A percentile compares a stretch with the other conserved stretches of the same genome.
Evolutionary conservation across 2,888 invertebrate species (phyloP).

Genomic region (Pasiphila rectangulata): DNA sequence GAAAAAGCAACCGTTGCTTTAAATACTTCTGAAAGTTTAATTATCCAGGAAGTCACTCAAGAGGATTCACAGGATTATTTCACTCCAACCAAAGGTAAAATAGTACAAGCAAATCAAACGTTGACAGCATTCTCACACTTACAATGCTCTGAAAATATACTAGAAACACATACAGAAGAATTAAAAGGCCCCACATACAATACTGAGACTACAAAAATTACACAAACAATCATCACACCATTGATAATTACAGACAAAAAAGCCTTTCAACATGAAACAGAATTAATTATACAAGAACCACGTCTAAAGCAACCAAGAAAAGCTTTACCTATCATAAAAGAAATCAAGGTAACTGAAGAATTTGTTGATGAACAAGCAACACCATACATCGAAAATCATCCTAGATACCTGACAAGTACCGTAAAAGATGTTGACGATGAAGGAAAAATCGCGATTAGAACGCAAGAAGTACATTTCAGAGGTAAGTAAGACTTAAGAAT

Average conservation of each 20-base stretch:
- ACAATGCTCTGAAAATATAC: conserved; percentile 62
- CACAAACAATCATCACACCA: conserved; percentile 56
- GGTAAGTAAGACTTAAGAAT: conserved; percentile 54
- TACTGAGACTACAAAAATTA: conserved; percentile 48
- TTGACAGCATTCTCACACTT: conserved; percentile 58
- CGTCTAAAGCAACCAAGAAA: conserved; percentile 54
- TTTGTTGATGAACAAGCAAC: conserved; percentile 57
- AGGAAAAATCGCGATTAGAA: conserved; percentile 48
- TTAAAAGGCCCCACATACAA: conserved; percentile 43
- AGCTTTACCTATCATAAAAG: conserved; percentile 53
- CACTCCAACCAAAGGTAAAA: conserved; percentile 41
- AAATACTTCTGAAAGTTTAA: conserved; percentile 52
- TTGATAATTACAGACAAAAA: conserved; percentile 62
- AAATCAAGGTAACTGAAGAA: conserved; percentile 55
- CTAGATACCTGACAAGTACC: conserved; percentile 47
- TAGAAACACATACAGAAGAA: conserved; percentile 51
- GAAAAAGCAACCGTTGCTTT: conserved; percentile 51
- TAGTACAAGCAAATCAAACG: conserved; percentile 51
- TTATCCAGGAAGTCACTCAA: conserved; percentile 61
- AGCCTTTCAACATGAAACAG: conserved; percentile 62
- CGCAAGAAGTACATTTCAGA: conserved; percentile 50
- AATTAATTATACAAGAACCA: conserved; percentile 49
- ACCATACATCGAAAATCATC: conserved; percentile 43
- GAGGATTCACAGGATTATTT: conserved; percentile 52
- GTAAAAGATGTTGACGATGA: conserved; percentile 42